Evolutionary conservation across 2,113 vertebrate genomes (phyloP).

Genomic region (Cichladusa arquata): DNA sequence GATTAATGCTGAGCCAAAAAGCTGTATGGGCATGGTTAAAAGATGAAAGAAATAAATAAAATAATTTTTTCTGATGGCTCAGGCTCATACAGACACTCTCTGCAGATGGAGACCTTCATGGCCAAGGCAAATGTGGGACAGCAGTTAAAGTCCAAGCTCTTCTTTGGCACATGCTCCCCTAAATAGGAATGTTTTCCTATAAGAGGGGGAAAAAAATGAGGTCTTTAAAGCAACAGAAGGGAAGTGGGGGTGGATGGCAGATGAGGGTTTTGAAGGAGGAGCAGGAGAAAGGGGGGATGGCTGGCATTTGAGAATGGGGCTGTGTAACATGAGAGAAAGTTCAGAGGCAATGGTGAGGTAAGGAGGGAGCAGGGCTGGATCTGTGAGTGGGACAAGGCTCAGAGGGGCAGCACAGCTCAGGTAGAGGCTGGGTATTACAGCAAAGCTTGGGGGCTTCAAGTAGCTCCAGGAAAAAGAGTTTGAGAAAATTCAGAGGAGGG

Average conservation of each 20-base stretch:
- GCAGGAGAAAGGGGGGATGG: not conserved
- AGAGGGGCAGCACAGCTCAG: not conserved
- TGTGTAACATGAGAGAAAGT: not conserved
- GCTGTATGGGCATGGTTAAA: not conserved
- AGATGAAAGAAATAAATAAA: not conserved
- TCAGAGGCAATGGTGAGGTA: not conserved
- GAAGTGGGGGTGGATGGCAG: conserved; percentile 28
- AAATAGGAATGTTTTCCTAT: not conserved
- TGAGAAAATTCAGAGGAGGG: not conserved
- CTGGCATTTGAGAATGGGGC: not conserved
- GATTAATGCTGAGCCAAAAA: not conserved
- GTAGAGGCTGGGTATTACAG: not conserved
- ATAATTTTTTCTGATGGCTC: not conserved
- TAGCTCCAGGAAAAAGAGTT: not conserved
- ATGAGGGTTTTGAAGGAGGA: conserved; percentile 29
- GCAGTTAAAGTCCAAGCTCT: not conserved
- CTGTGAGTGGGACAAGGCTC: not conserved
- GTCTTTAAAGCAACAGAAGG: conserved; percentile 36
- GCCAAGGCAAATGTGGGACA: not conserved
- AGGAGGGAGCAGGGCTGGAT: not conserved
- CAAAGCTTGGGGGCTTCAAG: not conserved
- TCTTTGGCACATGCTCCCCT: not conserved
- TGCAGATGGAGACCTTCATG: not conserved
- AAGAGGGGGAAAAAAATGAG: not conserved
- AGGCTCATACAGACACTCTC: not conserved